Evolutionary conservation across 2,113 vertebrate genomes (phyloP).

Genomic region (Macquaria australasica): DNA sequence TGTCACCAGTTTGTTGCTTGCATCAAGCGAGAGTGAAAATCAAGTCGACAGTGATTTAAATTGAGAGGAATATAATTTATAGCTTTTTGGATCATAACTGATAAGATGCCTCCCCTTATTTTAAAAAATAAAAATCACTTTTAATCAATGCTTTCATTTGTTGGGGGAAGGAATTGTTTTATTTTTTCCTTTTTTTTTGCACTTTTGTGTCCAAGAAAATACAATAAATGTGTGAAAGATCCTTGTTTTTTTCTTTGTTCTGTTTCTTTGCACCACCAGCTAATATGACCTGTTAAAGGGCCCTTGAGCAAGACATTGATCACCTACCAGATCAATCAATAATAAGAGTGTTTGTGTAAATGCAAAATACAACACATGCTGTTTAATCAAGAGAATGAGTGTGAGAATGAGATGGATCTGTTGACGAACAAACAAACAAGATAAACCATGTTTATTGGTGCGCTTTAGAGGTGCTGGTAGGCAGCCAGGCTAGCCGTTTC

Average conservation of each 20-base stretch:
- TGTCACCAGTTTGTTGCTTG: conserved; percentile 38
- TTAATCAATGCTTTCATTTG: not conserved
- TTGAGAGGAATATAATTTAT: not conserved
- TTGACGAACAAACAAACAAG: too few relatives aligned
- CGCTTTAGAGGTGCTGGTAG: too few relatives aligned
- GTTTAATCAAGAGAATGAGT: too few relatives aligned
- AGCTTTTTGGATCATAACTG: not conserved
- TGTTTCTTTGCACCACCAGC: not conserved
- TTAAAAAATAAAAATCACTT: not conserved
- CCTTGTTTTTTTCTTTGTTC: not conserved
- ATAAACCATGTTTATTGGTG: too few relatives aligned
- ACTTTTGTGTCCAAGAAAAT: conserved; percentile 42
- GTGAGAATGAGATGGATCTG: too few relatives aligned
- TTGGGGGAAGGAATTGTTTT: not conserved
- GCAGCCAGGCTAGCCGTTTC: not conserved
- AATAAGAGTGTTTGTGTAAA: too few relatives aligned
- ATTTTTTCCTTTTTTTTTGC: conserved; percentile 7
- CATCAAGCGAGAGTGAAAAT: conserved; percentile 57
- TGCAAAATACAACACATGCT: too few relatives aligned
- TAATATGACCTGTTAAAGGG: not conserved
- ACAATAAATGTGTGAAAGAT: conserved; percentile 49
- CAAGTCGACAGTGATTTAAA: not conserved
- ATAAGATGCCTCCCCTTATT: not conserved
- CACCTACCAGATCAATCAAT: not conserved
- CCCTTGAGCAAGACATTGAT: not conserved